phyloP scores from a whole-genome alignment of 2,797 vertebrate genomes.

The Cossypha heuglini region DNA sequence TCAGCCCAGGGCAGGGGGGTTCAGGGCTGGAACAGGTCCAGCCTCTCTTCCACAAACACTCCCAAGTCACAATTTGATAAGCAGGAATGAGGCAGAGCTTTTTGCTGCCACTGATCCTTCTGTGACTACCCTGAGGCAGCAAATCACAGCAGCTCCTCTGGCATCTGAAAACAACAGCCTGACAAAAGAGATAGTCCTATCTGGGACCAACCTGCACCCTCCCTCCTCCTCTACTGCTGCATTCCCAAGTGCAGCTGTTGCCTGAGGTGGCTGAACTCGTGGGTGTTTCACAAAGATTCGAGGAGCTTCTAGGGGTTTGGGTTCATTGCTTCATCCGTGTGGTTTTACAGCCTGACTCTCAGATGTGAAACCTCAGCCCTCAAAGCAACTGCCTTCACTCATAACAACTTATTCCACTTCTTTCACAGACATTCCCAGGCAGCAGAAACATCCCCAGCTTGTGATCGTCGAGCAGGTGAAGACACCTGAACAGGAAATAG shows the following conservation, averaged over 20 bases:
- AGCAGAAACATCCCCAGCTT: not conserved
- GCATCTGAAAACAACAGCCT: not conserved
- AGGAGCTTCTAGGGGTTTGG: not conserved
- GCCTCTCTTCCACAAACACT: not conserved
- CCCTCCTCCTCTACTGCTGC: not conserved
- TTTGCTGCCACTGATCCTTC: not conserved
- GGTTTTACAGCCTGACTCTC: not conserved
- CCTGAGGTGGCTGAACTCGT: not conserved
- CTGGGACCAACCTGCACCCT: not conserved
- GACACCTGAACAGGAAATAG: not conserved
- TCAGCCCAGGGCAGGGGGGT: not conserved
- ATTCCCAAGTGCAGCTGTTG: not conserved
- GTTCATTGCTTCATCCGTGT: not conserved
- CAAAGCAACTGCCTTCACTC: not conserved
- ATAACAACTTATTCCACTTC: not conserved
- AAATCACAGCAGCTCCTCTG: not conserved
- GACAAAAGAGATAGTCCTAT: not conserved
- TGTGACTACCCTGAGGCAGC: not conserved
- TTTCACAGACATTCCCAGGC: rapidly evolving
- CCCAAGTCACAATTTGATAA: not conserved
- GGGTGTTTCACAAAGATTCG: not conserved
- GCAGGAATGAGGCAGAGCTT: rapidly evolving
- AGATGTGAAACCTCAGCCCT: not conserved
- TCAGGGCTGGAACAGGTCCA: not conserved
- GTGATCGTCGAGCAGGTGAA: rapidly evolving